A percentile compares a stretch with the other conserved stretches of the same genome.
phyloP scores from a whole-genome alignment of 2,797 vertebrate species.

The Vespertilio murinus region DNA sequence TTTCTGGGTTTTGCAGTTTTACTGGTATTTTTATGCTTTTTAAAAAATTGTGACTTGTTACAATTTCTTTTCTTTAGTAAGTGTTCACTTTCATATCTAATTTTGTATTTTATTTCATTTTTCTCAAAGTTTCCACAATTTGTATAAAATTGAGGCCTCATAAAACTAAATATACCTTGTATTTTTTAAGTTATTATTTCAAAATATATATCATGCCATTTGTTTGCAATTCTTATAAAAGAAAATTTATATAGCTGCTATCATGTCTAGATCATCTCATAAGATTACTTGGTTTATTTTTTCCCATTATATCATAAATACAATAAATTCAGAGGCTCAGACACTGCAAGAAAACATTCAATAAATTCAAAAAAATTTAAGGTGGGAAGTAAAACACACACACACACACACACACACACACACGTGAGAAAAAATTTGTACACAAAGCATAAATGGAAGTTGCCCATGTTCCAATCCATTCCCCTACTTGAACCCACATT shows the following conservation, averaged over 20 bases:
- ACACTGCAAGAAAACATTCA: background rate
- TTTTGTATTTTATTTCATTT: background rate
- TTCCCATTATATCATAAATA: background rate
- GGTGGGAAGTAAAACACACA: background rate
- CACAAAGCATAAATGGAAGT: background rate
- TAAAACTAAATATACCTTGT: background rate
- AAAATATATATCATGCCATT: background rate
- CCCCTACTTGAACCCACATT: fast-evolving
- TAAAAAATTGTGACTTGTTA: background rate
- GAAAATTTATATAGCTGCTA: background rate
- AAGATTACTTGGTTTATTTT: background rate
- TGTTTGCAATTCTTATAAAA: background rate
- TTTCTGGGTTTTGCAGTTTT: background rate
- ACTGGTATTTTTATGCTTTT: background rate
- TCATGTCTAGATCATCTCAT: background rate
- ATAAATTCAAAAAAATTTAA: background rate
- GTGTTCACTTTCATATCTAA: background rate
- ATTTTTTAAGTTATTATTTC: background rate
- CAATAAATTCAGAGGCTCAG: background rate
- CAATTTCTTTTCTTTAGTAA: background rate
- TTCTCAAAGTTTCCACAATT: background rate
- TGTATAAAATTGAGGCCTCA: background rate
- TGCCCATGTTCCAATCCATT: background rate
- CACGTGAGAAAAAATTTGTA: background rate
- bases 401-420: too few species aligned